A percentile compares a stretch with the other conserved stretches of the same genome.
Evolutionary conservation across 2,797 vertebrate species (phyloP).

Genomic region (Bothrops alternatus): DNA sequence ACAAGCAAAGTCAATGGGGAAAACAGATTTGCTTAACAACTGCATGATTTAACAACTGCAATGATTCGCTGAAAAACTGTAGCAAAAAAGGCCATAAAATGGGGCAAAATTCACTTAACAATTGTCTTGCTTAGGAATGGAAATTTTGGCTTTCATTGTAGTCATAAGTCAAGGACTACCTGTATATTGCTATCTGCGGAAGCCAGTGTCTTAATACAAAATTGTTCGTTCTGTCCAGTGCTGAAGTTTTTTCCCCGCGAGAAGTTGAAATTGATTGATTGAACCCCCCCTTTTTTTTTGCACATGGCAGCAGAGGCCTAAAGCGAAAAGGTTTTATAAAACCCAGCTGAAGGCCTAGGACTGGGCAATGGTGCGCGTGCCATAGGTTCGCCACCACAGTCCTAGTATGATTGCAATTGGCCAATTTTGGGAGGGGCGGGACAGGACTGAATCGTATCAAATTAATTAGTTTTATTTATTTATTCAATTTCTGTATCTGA

Average conservation of each 20-base stretch:
- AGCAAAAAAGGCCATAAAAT: not conserved
- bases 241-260: not conserved
- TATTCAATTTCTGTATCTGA: not conserved
- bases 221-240: not conserved
- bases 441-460: not conserved
- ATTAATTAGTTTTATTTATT: not conserved
- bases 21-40: not conserved
- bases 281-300: no score
- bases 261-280: no score
- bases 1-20: not conserved
- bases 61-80: not conserved
- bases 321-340: no score
- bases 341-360: no score
- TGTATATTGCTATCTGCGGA: not conserved
- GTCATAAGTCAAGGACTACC: not conserved
- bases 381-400: no score
- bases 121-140: not conserved
- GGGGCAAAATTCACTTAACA: not conserved
- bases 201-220: not conserved
- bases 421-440: not conserved
- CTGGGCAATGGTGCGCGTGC: no score
- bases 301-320: no score
- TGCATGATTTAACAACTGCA: not conserved
- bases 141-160: not conserved
- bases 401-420: not conserved